phyloP scores from a whole-genome alignment of 1,140 invertebrate species.

The Atopsyche davidsoni region DNA sequence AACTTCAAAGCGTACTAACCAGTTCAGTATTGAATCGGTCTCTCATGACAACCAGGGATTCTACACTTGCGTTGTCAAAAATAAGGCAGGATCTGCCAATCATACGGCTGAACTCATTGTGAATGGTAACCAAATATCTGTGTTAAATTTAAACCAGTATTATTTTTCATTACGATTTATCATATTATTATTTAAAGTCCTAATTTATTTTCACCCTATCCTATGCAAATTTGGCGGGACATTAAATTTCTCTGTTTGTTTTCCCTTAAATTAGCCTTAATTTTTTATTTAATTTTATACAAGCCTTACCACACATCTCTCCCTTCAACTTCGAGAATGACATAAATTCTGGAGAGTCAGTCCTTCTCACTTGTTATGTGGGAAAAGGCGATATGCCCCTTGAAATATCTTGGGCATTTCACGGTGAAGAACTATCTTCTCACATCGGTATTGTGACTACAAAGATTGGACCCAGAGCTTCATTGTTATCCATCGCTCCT shows the following conservation, averaged over 20 bases:
- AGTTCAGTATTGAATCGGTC: conserved; percentile 60
- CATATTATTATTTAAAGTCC: background rate
- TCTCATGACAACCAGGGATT: conserved; percentile 59
- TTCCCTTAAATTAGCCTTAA: background rate
- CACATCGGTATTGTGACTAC: conserved; percentile 45
- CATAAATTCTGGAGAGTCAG: conserved; percentile 67
- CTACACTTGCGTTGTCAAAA: conserved; percentile 68
- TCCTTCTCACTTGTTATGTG: conserved; percentile 68
- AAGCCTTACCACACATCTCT: conserved; percentile 65
- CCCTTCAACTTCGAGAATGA: conserved; percentile 60
- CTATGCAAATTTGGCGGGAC: conserved; percentile 22
- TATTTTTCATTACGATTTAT: background rate
- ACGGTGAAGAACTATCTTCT: conserved; percentile 49
- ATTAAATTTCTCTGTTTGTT: background rate
- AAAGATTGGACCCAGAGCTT: conserved; percentile 47
- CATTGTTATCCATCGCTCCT: conserved; percentile 61
- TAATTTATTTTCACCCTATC: conserved; percentile 1
- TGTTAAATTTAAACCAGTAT: background rate
- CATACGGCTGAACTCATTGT: conserved; percentile 62
- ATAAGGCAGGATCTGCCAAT: conserved; percentile 63
- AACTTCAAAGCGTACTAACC: conserved; percentile 59
- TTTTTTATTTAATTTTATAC: conserved; percentile 25
- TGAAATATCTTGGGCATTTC: conserved; percentile 66
- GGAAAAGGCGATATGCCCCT: conserved; percentile 63
- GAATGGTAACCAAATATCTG: conserved; percentile 47